A percentile compares a stretch with the other conserved stretches of the same genome.
These are phyloP conservation scores for Australoheros facetus DNA, from an alignment of 2,797 vertebrate genomes.

Conservation along the genomic window DNA sequence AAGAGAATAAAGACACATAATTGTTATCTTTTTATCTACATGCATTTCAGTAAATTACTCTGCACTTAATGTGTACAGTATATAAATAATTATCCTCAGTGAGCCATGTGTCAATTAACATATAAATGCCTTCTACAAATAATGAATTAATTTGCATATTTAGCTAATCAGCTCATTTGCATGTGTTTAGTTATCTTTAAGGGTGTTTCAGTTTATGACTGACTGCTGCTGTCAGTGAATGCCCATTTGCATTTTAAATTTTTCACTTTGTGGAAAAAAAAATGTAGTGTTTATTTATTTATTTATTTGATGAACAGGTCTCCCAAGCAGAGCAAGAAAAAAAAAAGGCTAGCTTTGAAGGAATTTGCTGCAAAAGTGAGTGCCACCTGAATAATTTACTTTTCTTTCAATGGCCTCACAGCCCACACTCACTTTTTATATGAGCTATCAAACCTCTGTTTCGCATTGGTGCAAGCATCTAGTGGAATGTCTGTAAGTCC, in stretches of 20 bases:
- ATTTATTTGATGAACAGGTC: neutral
- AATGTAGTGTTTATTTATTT: neutral
- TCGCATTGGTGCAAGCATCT: slow-evolving; percentile 50
- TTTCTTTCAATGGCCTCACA: slow-evolving; percentile 66
- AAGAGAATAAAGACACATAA: slow-evolving; percentile 44
- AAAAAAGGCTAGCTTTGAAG: slow-evolving; percentile 26
- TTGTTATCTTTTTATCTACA: slow-evolving; percentile 63
- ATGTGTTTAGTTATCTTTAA: slow-evolving; percentile 75
- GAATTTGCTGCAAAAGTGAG: slow-evolving; percentile 50
- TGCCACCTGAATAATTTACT: slow-evolving; percentile 77
- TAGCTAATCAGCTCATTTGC: slow-evolving; percentile 73
- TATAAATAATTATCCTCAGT: slow-evolving; percentile 61
- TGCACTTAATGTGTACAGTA: slow-evolving; percentile 53
- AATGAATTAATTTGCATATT: slow-evolving; percentile 69
- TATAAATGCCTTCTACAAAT: slow-evolving; percentile 71
- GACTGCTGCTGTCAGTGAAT: slow-evolving; percentile 53
- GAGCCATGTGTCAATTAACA: slow-evolving; percentile 67
- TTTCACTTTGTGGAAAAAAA: slow-evolving; percentile 13
- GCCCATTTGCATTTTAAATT: slow-evolving; percentile 65
- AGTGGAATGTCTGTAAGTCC: slow-evolving; percentile 23
- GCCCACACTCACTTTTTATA: slow-evolving; percentile 52
- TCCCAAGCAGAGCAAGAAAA: slow-evolving; percentile 21
- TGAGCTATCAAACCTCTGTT: slow-evolving; percentile 34
- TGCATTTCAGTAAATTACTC: slow-evolving; percentile 56
- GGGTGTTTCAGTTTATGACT: slow-evolving; percentile 64